Base-by-base conservation (phyloP, 2,113 vertebrate genomes). In the Leucosticte australis region DNA sequence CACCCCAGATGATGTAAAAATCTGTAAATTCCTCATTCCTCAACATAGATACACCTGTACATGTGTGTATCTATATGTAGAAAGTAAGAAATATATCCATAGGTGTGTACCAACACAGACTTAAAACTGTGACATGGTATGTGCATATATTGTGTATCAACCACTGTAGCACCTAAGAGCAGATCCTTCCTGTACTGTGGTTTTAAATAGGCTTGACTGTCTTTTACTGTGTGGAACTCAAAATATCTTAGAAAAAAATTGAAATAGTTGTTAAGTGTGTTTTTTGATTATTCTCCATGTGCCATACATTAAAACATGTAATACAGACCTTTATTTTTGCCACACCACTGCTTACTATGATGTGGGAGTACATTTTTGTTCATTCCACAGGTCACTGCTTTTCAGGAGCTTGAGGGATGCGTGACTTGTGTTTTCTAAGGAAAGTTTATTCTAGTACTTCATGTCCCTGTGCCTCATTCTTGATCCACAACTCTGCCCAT, bases 51-150 rank as follows among this genome's bases (percentile, higher is more conserved):
- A 18, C 17, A 50, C 15, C 16, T 56, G 7, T 42, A 39, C 0
- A 0, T 21, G 9, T 33, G 1, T 14, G 13, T 20, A 11, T 16
- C 9, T 18, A 13, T 4, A 31, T 62, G 16, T 13, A 33, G 7
- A 63, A 71, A 76, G 8, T 22, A 74, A 65, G 20, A 74, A 46
- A 41, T 20, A 13, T 44, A 52, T 46, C 12, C 6, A 8, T 30
- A 28, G 6, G 4, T 46, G 14, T 6, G 14, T 20, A 41, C 4
- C 75, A 53, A 59, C 18, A 44, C 7, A 17, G 17, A 7, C 39
- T 70, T 18, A 39, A 53, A 80, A 15, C 22, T 49, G 13, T 73
- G 55, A 15, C 3, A 2, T 2, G 27, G 3, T 16, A 2, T 47
- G 6, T 63, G 10, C 9, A 8, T 22, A 8, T 31, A 15, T 59